A percentile compares a stretch with the other conserved stretches of the same genome.
phyloP scores from a whole-genome alignment of 2,797 vertebrate species.

The Pterois miles region DNA sequence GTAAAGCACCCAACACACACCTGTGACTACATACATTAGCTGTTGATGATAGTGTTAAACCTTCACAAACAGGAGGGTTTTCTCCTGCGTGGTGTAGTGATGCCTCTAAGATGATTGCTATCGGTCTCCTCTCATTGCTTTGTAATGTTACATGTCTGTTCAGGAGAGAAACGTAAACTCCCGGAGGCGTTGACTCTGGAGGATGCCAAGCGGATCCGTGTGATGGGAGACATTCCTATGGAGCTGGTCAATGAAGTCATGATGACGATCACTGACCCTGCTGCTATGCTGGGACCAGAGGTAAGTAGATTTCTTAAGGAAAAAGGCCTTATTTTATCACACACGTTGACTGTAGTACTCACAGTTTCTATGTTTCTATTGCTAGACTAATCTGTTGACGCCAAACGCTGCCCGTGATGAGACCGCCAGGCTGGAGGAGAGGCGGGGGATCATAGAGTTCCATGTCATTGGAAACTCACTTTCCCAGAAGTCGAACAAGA shows the following conservation, averaged over 20 bases:
- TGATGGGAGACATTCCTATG: conserved; percentile 99
- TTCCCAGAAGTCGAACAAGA: conserved; percentile 97
- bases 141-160: neutral
- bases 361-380: neutral
- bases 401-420: conserved; percentile 96
- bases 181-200: conserved; percentile 94
- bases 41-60: neutral
- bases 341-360: neutral
- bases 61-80: neutral
- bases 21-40: neutral
- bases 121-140: neutral
- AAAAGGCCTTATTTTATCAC: neutral
- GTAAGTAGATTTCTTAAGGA: conserved; percentile 52
- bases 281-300: conserved; percentile 98
- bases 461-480: conserved; percentile 98
- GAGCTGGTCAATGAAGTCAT: conserved; percentile 99
- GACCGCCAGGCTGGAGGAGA: conserved; percentile 95
- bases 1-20: neutral
- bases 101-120: neutral
- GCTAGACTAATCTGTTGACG: conserved; percentile 92
- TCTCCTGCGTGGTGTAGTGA: neutral
- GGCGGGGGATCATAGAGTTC: conserved; percentile 97
- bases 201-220: conserved; percentile 95
- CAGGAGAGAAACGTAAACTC: conserved; percentile 97
- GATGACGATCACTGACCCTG: conserved; percentile 98